phyloP scores from a whole-genome alignment of 2,888 invertebrate genomes.

The Pandemis heparana region DNA sequence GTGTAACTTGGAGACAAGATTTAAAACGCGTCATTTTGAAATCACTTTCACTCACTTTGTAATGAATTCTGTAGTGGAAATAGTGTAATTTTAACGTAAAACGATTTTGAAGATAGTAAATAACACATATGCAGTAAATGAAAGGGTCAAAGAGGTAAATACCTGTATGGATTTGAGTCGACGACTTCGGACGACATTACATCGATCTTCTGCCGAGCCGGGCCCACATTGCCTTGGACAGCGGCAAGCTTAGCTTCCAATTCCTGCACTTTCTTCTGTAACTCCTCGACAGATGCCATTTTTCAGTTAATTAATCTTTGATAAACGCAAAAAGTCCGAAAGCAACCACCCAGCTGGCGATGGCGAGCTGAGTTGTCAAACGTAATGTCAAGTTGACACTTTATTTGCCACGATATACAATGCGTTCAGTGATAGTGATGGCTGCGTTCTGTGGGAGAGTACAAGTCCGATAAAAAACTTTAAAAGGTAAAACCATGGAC shows the following conservation, averaged over 20 bases:
- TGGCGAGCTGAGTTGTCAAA: slow-evolving; percentile 37
- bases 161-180: slow-evolving; percentile 99
- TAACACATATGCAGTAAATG: neutral
- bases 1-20: neutral
- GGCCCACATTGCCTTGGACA: slow-evolving; percentile 69
- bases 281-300: slow-evolving; percentile 87
- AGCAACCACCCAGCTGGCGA: slow-evolving; percentile 40
- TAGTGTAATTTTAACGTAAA: neutral
- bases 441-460: slow-evolving; percentile 1
- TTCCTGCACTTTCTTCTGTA: slow-evolving; percentile 87
- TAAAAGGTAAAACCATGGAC: too few species aligned
- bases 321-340: slow-evolving; percentile 46
- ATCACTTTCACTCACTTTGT: neutral
- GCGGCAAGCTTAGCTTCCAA: slow-evolving; percentile 88
- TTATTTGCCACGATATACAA: slow-evolving; percentile 41
- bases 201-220: slow-evolving; percentile 90
- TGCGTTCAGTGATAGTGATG: slow-evolving; percentile 27
- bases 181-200: slow-evolving; percentile 98
- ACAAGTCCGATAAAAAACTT: neutral
- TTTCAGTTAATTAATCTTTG: slow-evolving; percentile 54
- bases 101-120: slow-evolving; percentile 2
- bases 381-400: slow-evolving; percentile 29
- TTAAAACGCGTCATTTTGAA: neutral
- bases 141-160: slow-evolving; percentile 49
- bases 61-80: neutral